phyloP scores from a whole-genome alignment of 2,888 invertebrate species.

The Cantharis rufa region DNA sequence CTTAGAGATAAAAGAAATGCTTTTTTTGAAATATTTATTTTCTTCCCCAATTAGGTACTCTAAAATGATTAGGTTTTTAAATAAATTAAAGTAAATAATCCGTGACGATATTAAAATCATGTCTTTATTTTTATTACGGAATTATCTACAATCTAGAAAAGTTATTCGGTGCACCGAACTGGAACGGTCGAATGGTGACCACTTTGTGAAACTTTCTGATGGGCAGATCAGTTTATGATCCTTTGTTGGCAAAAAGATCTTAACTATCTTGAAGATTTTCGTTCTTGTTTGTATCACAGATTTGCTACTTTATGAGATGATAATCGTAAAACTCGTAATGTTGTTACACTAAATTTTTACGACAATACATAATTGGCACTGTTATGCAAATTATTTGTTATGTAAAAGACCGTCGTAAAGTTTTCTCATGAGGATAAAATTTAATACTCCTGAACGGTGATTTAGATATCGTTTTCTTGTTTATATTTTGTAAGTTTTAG shows the following conservation, averaged over 20 bases:
- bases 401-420: constrained; percentile 7
- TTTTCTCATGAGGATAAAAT: constrained; percentile 5
- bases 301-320: constrained; percentile 5
- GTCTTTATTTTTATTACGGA: constrained; percentile 11
- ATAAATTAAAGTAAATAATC: neutral
- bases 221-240: constrained; percentile 10
- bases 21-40: neutral
- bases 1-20: neutral
- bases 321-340: constrained; percentile 12
- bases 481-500: neutral
- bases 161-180: constrained; percentile 6
- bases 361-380: constrained; percentile 8
- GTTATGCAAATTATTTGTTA: constrained; percentile 11
- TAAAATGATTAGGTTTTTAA: neutral
- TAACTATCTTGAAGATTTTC: constrained; percentile 3
- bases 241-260: constrained; percentile 13
- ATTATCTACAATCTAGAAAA: constrained; percentile 8
- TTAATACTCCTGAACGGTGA: constrained; percentile 4
- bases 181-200: constrained; percentile 15
- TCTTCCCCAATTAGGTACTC: neutral
- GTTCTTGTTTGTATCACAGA: constrained; percentile 3
- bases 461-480: neutral
- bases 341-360: constrained; percentile 12
- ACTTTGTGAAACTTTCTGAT: constrained; percentile 13
- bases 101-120: neutral